Evolutionary conservation across 92 coral and sea anemone species (phyloP).

Genomic region (Isaurus tuberculatus): DNA sequence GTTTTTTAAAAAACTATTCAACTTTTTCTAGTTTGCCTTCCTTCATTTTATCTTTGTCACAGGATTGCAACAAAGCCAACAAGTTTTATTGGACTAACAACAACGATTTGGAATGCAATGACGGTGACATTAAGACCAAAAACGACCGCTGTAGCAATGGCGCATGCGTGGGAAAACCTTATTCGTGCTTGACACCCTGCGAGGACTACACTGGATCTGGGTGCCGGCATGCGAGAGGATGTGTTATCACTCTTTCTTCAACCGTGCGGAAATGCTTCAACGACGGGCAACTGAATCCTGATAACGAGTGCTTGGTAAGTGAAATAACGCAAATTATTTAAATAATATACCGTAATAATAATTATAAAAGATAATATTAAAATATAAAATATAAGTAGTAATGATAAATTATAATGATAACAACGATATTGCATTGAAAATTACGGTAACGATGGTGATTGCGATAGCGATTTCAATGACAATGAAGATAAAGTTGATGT

Average conservation of each 20-base stretch:
- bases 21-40: background rate
- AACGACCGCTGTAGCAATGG: constrained; percentile 86
- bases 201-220: constrained; percentile 79
- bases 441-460: no score
- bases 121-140: constrained; percentile 74
- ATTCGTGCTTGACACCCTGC: constrained; percentile 74
- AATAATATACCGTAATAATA: no score
- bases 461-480: no score
- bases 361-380: no score
- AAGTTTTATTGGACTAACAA: constrained; percentile 82
- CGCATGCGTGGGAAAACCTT: constrained; percentile 76
- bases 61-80: constrained; percentile 93
- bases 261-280: constrained; percentile 11
- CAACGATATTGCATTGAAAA: no score
- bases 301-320: constrained; percentile 22
- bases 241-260: constrained; percentile 47
- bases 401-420: no score
- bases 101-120: constrained; percentile 81
- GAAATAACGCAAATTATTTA: no score
- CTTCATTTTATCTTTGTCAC: background rate
- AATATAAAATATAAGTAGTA: no score
- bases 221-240: constrained; percentile 73
- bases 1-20: no score
- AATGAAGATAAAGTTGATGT: no score
- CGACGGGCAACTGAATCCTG: background rate